Base-by-base conservation (phyloP, 1,140 invertebrate genomes). In the Pseudomyrmex pallidus region DNA sequence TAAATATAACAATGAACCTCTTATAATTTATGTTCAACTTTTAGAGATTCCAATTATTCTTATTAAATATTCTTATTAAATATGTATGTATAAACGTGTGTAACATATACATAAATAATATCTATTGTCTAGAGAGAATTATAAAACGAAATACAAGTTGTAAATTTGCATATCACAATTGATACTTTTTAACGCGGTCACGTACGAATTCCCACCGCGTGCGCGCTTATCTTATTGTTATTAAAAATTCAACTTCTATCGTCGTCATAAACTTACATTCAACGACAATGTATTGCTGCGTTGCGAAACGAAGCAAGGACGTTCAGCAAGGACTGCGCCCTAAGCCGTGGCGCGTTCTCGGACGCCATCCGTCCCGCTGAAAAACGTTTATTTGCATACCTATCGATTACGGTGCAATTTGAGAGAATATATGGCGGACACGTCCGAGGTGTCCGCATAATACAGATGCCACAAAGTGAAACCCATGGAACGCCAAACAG, bases 381-480 rank as follows among this genome's bases (percentile, higher is more conserved):
- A 72, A 80, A 82, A 70, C 35, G 1, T 61, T 25, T 83, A 83
- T 67, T 80, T 74, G 87, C 86, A 83, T 83, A 70, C 61, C 76
- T 83, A 82, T 78, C 74, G 87, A 85, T 89, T 88, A 83, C 72
- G 52, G 57, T 74, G 59, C 73, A 80, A 88, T 85, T 78, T 85
- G 46, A 88, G 56, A 67, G 68, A 85, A 88, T 85, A 78, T 78
- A 88, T 56, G 56, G 57, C 59, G 70, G 12, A 62, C 70, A 76
- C 46, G 61, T 74, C n/a, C 52, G 67, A 59, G 52, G 86, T 88
- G 83, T 85, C 59, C 87, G 86, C 83, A 88, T 88, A 85, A 88
- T 88, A 85, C 87, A 35, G 78, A 88, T 88, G 86, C 87, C 83
- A 88, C 72, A 73, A 77, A 88, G 87, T 88, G 86, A 88, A 88